Evolutionary conservation across 2,797 vertebrate species (phyloP).

Genomic region (Yasuhikotakia modesta): DNA sequence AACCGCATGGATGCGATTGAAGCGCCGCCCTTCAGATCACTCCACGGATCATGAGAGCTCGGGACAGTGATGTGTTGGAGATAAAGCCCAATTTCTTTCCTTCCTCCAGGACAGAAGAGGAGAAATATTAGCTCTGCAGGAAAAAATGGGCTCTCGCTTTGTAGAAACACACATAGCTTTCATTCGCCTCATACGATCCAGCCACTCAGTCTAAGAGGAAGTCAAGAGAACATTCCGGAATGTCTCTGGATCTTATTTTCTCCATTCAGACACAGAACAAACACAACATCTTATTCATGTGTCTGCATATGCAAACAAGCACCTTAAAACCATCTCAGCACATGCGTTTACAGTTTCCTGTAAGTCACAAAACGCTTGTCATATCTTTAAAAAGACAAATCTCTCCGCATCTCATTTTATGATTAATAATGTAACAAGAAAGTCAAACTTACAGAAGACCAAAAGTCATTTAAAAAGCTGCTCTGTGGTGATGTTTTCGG

Average conservation of each 20-base stretch:
- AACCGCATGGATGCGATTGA: conserved; percentile 45
- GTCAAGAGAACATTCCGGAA: conserved; percentile 64
- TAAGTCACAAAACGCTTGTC: too few species aligned
- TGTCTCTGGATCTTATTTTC: conserved; percentile 69
- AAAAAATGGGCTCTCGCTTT: conserved; percentile 38
- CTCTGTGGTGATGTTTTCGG: too few species aligned
- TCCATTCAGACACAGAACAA: conserved; percentile 17
- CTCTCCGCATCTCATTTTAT: too few species aligned
- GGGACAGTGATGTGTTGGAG: conserved; percentile 40
- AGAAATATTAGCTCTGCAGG: conserved; percentile 10
- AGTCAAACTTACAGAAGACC: too few species aligned
- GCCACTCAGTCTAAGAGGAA: conserved; percentile 37
- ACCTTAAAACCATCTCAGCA: not conserved
- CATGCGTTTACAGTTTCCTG: too few species aligned
- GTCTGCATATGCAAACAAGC: not conserved
- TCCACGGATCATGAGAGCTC: conserved; percentile 30
- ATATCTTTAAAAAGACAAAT: too few species aligned
- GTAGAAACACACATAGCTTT: conserved; percentile 1
- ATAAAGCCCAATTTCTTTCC: conserved; percentile 31
- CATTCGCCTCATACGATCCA: conserved; percentile 43
- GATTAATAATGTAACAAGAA: too few species aligned
- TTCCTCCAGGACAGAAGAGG: conserved; percentile 8
- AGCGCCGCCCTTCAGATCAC: conserved; percentile 34
- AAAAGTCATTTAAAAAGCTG: too few species aligned
- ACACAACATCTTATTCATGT: not conserved